phyloP scores from a whole-genome alignment of 1,140 invertebrate genomes.

The Lucilia sericata region DNA sequence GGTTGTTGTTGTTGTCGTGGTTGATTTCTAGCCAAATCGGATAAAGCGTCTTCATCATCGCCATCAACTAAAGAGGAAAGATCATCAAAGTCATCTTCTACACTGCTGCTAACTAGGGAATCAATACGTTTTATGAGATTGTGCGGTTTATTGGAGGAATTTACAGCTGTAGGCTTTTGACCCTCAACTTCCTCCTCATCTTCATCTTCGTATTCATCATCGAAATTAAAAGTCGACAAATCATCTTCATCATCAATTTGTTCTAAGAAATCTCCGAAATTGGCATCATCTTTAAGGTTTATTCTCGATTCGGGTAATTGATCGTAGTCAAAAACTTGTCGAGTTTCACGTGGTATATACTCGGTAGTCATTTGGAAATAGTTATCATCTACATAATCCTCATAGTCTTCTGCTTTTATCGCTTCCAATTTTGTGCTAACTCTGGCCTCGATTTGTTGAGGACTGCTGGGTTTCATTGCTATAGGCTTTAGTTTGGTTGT shows the following conservation, averaged over 20 bases:
- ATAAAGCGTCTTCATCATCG: constrained; percentile 34
- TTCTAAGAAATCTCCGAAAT: constrained; percentile 34
- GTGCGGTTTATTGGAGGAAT: constrained; percentile 33
- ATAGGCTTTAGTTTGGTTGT: constrained; percentile 51
- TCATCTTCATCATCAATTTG: constrained; percentile 42
- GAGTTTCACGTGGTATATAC: constrained; percentile 55
- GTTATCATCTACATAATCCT: not conserved
- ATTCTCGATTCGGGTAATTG: constrained; percentile 64
- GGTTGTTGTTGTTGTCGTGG: constrained; percentile 13
- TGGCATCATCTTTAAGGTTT: constrained; percentile 47
- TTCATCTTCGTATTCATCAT: constrained; percentile 47
- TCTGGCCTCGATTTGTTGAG: constrained; percentile 54
- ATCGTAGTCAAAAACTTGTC: constrained; percentile 66
- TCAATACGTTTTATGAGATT: constrained; percentile 62
- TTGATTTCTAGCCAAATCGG: not conserved
- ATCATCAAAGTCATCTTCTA: constrained; percentile 51
- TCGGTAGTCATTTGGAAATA: constrained; percentile 56
- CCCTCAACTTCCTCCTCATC: constrained; percentile 46
- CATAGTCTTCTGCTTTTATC: constrained; percentile 51
- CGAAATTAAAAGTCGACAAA: constrained; percentile 26
- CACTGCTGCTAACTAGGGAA: constrained; percentile 57
- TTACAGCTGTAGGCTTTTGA: not conserved
- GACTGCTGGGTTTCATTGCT: constrained; percentile 51
- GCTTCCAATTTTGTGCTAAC: constrained; percentile 54
- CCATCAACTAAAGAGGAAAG: constrained; percentile 2